Evolutionary conservation across 2,888 invertebrate genomes (phyloP).

Genomic region (Operophtera brumata): DNA sequence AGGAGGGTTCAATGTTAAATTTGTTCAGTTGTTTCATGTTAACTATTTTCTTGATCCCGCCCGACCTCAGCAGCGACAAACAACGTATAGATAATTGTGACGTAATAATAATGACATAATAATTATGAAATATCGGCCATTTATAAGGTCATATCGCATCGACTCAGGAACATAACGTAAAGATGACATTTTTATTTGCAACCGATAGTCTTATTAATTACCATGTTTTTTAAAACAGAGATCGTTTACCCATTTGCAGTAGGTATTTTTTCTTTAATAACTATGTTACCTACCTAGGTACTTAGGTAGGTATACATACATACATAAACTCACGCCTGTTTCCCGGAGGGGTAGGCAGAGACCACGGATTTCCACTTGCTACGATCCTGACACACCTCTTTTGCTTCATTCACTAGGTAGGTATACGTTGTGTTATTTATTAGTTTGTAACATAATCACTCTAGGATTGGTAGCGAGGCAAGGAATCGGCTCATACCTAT

Average conservation of each 20-base stretch:
- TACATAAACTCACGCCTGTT: no score
- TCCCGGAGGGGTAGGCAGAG: no score
- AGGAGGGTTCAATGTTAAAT: conserved; percentile 26
- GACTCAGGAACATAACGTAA: conserved; percentile 13
- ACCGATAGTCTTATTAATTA: conserved; percentile 32
- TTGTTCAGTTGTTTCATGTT: conserved; percentile 26
- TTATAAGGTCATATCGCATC: conserved; percentile 16
- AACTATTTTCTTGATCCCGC: conserved; percentile 43
- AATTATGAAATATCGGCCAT: conserved; percentile 39
- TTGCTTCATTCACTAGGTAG: no score
- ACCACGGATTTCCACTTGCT: no score
- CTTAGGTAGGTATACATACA: background rate
- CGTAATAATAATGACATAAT: conserved; percentile 39
- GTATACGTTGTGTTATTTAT: no score
- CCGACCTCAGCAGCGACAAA: conserved; percentile 34
- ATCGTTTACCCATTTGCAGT: background rate
- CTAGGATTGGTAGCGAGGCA: no score
- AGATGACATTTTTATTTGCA: conserved; percentile 12
- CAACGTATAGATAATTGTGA: conserved; percentile 45
- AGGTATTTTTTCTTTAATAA: no score
- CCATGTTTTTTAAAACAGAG: conserved; percentile 32
- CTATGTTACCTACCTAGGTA: background rate
- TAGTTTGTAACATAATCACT: background rate
- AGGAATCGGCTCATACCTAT: no score
- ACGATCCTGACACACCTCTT: no score